Percentiles rank a stretch among this genome's conserved stretches.
These are phyloP conservation scores for Stenurella melanura DNA, from an alignment of 2,888 invertebrate species.

Conservation along the genomic window DNA sequence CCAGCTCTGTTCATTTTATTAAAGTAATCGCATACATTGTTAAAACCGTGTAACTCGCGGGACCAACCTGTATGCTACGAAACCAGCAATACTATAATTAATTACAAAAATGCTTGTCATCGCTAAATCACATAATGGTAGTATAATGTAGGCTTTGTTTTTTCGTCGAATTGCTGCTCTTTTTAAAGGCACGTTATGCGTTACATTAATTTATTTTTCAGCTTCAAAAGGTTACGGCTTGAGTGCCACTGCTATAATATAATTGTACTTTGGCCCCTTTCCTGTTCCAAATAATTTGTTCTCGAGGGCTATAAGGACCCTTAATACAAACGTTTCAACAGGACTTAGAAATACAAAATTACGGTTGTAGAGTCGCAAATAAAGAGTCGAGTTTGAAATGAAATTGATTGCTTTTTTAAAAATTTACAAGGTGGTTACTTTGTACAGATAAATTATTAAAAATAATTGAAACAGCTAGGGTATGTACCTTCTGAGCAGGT, in stretches of 20 bases:
- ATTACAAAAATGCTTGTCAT: neutral
- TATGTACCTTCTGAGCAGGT: too few relatives aligned
- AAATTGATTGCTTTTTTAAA: neutral
- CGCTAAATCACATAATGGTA: neutral
- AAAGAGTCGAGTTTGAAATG: neutral
- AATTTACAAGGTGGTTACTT: too few relatives aligned
- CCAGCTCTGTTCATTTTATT: neutral
- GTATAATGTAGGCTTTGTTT: neutral
- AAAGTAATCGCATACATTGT: neutral
- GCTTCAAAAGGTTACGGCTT: neutral
- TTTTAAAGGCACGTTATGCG: slow-evolving; percentile 2
- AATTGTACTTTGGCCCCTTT: neutral
- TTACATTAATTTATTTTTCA: slow-evolving; percentile 7
- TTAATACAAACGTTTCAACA: slow-evolving; percentile 4
- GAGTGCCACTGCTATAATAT: neutral
- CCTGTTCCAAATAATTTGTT: slow-evolving; percentile 5
- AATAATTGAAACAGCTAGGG: too few relatives aligned
- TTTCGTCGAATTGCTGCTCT: neutral
- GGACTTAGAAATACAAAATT: neutral
- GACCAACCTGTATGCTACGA: neutral
- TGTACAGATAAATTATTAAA: too few relatives aligned
- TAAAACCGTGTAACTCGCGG: neutral
- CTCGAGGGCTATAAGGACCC: neutral
- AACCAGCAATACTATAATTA: neutral
- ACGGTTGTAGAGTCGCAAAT: neutral